A percentile compares a stretch with the other conserved stretches of the same genome.
Conservation (phyloP, 2,113 vertebrate species). For the Athene cunicularia region DNA sequence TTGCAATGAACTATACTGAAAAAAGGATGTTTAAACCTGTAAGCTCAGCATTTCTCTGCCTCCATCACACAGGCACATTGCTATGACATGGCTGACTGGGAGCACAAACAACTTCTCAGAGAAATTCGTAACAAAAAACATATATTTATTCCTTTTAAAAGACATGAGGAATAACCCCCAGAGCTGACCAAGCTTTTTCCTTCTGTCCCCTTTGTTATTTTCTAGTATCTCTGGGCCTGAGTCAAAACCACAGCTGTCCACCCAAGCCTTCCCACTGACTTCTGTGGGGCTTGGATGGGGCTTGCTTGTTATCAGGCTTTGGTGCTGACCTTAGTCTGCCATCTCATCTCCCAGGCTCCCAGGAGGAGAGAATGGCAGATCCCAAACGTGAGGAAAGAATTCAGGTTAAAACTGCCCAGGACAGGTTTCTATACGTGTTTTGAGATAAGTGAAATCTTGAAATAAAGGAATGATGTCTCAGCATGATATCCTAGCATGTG, state of each 20-base stretch:
- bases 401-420: not conserved
- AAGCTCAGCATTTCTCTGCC: not conserved
- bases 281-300: not conserved
- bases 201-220: conserved; percentile 5
- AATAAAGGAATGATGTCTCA: not conserved
- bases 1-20: not conserved
- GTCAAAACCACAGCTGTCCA: not conserved
- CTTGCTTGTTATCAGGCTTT: not conserved
- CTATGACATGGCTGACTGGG: not conserved
- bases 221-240: not conserved
- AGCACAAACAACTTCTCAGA: not conserved
- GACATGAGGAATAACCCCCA: not conserved
- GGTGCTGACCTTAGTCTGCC: not conserved
- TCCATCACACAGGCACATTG: not conserved
- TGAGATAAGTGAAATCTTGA: not conserved
- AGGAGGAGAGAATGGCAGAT: not conserved
- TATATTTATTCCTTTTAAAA: not conserved
- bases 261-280: not conserved
- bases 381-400: not conserved
- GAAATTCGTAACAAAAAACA: not conserved
- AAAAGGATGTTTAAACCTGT: not conserved
- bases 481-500: not conserved
- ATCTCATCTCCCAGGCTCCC: not conserved
- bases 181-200: not conserved
- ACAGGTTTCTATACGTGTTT: not conserved